Evolutionary conservation across 2,113 vertebrate genomes (phyloP), one percentile per base, ranked within the genome.

Genomic region (Sus scrofa): DNA sequence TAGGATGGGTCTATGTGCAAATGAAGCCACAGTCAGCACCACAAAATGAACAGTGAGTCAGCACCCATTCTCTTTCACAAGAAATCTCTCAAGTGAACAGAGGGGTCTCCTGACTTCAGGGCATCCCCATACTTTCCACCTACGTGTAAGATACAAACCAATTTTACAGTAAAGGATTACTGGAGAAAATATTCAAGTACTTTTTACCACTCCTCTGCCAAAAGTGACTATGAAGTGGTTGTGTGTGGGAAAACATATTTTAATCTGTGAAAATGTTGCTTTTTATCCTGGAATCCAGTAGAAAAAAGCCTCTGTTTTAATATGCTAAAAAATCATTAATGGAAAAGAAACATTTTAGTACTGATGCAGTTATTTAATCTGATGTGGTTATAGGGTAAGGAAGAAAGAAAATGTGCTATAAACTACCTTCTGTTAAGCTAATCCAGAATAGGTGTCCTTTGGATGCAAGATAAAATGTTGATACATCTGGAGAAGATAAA

Each of bases 401-500:
- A 93, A 50, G 60, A 89, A 96, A 91, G 20, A 37, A 79, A 39
- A 39, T 22, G 0, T 20, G 4, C 65, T 93, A 12, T 79, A 67
- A 58, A 62, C 30, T 81, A 63, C 86, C 19, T 37, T 73, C 65
- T 86, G 13, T 73, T 93, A 74, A 90, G 1, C 34, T 86, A 85
- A 71, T 93, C 56, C 24, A 5, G 86, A 84, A 78, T 44, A 73
- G 73, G 56, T 6, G 14, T 20, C 34, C 81, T 79, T 56, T 44
- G 18, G 14, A 67, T 74, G 50, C 73, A 81, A 93, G 20, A 81
- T 52, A 86, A 85, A 96, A 81, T 81, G 79, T 84, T 81, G 44
- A 67, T 65, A 74, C 26, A 86, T 52, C 62, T 83, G 15, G 30
- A 73, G 26, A 88, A 81, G 26, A 52, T 86, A 19, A 15, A 60